Evolutionary conservation across 1,140 invertebrate genomes (phyloP), one percentile per base, ranked within the genome.

Genomic region (Drosophila lacertosa): DNA sequence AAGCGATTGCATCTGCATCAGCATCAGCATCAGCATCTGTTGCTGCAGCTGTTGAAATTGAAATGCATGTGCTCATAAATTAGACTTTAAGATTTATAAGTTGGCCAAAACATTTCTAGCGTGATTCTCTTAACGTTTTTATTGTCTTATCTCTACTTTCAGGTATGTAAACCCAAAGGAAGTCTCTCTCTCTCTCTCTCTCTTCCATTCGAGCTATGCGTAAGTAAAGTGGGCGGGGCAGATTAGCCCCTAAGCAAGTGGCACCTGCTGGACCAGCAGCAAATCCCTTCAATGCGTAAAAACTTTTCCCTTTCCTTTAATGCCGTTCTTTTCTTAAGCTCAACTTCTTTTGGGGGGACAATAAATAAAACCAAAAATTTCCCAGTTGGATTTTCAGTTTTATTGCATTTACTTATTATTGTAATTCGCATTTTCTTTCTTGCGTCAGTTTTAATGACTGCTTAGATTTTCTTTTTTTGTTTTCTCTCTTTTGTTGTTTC

Each of bases 351-450:
- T 47, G 32, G 32, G 39, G 24, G 0, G 71, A 77, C 65, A 79
- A 86, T 86, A 86, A 88, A 86, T 86, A 82, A 86, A 72, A 63
- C 57, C n/a, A 50, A 63, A 65, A 81, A 88, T 86, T 88, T 88
- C 74, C 82, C 82, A 77, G 82, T 88, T 88, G 82, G 82, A 75
- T 86, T 88, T 88, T 77, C 82, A 82, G n/a, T 88, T 81, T 86
- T 86, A 86, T 88, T 86, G 82, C 82, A 88, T 82, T 88, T 78
- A 88, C 82, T 88, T 88, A 84, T 77, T 82, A 77, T 86, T 55
- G 47, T 73, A 48, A 62, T 69, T 62, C 60, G 15, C 33, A 33
- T 59, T 59, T 20, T 47, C 6, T 20, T 32, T 13, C 4, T 54
- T 44, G 50, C 55, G 54, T 40, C 48, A 33, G 47, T 63, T 86